Evolutionary conservation across 2,797 vertebrate genomes (phyloP).

Genomic region (Sebastes iracundus): DNA sequence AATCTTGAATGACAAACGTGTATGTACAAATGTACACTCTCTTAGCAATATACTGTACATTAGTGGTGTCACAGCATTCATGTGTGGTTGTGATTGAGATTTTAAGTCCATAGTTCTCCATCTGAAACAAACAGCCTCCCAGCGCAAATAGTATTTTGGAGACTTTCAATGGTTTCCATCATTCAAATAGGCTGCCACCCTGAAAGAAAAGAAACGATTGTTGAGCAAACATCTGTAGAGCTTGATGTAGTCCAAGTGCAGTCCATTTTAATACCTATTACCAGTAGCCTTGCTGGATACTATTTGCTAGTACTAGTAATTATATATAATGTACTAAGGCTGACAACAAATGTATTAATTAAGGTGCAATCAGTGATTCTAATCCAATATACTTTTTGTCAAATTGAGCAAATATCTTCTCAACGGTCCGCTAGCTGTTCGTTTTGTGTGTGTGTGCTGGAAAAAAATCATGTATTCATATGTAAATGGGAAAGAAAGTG

Average conservation of each 20-base stretch:
- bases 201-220: slow-evolving; percentile 43
- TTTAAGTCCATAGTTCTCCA: neutral
- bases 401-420: neutral
- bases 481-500: neutral
- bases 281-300: neutral
- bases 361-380: neutral
- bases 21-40: too few relatives aligned
- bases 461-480: neutral
- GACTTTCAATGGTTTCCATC: neutral
- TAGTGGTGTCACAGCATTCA: neutral
- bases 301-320: neutral
- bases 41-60: neutral
- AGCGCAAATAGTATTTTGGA: neutral
- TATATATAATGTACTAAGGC: neutral
- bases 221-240: neutral
- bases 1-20: neutral
- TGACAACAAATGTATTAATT: neutral
- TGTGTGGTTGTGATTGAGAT: neutral
- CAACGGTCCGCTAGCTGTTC: neutral
- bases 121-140: neutral
- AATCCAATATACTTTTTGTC: neutral
- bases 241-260: neutral
- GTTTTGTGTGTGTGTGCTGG: too few relatives aligned
- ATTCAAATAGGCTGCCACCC: slow-evolving; percentile 67
- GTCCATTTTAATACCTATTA: neutral